Evolutionary conservation across 1,140 invertebrate genomes (phyloP).

Genomic region (Drosophila quadrilineata): DNA sequence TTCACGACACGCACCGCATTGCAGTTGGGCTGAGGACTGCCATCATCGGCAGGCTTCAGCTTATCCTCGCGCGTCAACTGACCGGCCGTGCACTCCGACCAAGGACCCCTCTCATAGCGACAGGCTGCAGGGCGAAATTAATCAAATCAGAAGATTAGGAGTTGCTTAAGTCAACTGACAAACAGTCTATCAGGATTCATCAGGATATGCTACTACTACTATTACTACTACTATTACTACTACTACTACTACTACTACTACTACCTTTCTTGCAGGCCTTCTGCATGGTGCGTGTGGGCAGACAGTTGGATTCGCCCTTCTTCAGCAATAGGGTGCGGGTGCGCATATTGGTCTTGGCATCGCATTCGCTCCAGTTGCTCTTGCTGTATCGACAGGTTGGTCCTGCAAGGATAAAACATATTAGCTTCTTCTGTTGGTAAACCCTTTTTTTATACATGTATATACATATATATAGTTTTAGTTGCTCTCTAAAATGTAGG

Average conservation of each 20-base stretch:
- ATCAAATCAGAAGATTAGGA: background rate
- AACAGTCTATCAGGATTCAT: too few relatives aligned
- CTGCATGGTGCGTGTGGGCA: constrained; percentile 90
- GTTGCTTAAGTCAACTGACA: too few relatives aligned
- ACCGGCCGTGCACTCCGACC: constrained; percentile 88
- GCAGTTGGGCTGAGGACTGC: constrained; percentile 80
- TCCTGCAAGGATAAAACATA: constrained; percentile 28
- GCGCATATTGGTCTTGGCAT: constrained; percentile 89
- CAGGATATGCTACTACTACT: too few relatives aligned
- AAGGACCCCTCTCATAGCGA: constrained; percentile 90
- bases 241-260: too few relatives aligned
- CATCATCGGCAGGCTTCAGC: constrained; percentile 85
- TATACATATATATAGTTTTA: too few relatives aligned
- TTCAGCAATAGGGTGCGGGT: constrained; percentile 90
- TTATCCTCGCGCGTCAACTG: constrained; percentile 87
- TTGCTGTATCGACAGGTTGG: constrained; percentile 89
- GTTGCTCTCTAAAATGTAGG: constrained; percentile 26
- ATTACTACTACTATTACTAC: too few relatives aligned
- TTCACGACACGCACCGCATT: constrained; percentile 84
- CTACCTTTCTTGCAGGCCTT: constrained; percentile 96
- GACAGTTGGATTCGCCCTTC: constrained; percentile 89
- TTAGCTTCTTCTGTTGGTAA: too few relatives aligned
- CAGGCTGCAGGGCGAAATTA: constrained; percentile 82
- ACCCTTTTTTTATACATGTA: too few relatives aligned
- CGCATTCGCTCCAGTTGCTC: constrained; percentile 92